Base-by-base conservation (phyloP, 2,113 vertebrate genomes). In the Tragulus kanchil region DNA sequence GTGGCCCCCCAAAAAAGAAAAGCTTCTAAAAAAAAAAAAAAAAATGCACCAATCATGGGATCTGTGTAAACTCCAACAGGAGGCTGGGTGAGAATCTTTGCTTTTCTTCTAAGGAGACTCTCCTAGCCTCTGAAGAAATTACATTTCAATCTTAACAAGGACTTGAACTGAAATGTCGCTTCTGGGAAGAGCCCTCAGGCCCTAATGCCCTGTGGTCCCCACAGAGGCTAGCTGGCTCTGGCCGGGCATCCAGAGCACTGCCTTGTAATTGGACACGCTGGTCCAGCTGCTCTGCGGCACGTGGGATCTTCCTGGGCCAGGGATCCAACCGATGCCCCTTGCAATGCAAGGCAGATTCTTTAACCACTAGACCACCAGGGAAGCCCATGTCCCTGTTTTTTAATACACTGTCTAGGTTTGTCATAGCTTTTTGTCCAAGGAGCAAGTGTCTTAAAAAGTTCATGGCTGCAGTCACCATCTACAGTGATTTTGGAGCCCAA, bases 31-130 rank as follows among this genome's bases (percentile, higher is more conserved):
- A 36, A 36, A 36, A 36, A n/a, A n/a, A n/a, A n/a, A n/a, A n/a
- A n/a, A n/a, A n/a, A n/a, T n/a, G n/a, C n/a, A n/a, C 93, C 17
- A 62, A 56, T 0, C 4, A 0, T 8, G 26, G 26, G 28, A 16
- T 19, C 26, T 3, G 28, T 0, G 26, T 5, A 19, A 81, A 75
- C 50, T 78, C 28, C n/a, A 21, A 13, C 0, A 28, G 14, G 36
- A 83, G 12, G 17, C 31, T 21, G 36, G 19, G 8, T 52, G 59
- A 26, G 56, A 92, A 64, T 25, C n/a, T 59, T 52, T 64, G 26
- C 4, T 28, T 87, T 89, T n/a, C 82, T 78, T 65, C 62, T n/a
- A 2, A n/a, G 54, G 23, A 64, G 21, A 84, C 25, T 50, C n/a
- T 25, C 79, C 9, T n/a, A 19, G 11, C 42, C 79, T n/a, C 90